Evolutionary conservation across 1,140 invertebrate genomes (phyloP).

Genomic region (Mercenaria mercenaria): DNA sequence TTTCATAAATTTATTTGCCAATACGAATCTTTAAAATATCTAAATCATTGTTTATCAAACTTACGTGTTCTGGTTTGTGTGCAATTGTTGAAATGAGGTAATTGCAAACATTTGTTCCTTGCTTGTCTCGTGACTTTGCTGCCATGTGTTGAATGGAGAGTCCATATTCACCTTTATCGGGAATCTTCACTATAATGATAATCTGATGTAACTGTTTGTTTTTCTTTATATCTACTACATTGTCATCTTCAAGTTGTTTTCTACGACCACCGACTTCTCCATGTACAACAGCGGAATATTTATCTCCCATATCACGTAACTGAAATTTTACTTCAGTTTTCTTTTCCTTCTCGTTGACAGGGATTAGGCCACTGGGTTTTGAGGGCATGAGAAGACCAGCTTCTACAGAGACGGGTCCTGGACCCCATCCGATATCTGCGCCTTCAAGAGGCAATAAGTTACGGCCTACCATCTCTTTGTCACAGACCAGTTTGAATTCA

Average conservation of each 20-base stretch:
- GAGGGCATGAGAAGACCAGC: conserved; percentile 68
- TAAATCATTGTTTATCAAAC: too few species aligned
- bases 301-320: background rate
- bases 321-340: conserved; percentile 55
- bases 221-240: background rate
- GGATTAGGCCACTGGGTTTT: conserved; percentile 58
- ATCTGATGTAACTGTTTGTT: conserved; percentile 30
- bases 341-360: conserved; percentile 42
- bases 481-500: conserved; percentile 66
- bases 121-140: background rate
- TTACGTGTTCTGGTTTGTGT: background rate
- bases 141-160: conserved; percentile 36
- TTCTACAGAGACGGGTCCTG: conserved; percentile 58
- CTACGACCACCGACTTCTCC: background rate
- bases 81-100: conserved; percentile 58
- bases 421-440: conserved; percentile 66
- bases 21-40: too few species aligned
- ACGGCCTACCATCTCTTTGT: background rate
- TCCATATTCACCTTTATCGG: conserved; percentile 60
- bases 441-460: conserved; percentile 62
- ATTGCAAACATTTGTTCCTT: conserved; percentile 56
- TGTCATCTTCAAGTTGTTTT: background rate
- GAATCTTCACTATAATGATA: conserved; percentile 8
- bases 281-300: conserved; percentile 5
- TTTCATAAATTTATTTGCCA: too few species aligned